Base-by-base conservation (phyloP, 2,113 vertebrate species). In the Tautogolabrus adspersus region DNA sequence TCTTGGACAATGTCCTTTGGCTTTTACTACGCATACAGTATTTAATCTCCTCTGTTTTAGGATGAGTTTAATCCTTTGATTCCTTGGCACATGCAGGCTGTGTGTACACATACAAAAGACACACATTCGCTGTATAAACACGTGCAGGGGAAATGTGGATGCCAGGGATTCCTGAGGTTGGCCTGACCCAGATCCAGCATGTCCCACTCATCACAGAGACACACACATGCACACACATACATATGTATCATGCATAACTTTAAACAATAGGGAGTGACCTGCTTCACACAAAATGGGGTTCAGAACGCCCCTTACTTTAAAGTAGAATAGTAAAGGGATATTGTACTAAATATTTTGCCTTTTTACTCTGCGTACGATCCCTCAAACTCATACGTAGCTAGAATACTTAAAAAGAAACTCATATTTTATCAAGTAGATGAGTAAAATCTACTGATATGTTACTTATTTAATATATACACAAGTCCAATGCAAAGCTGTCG, bases 101-200 rank as follows among this genome's bases (percentile, higher is more conserved):
- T 18, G 47, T 23, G 79, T 34, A 75, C 51, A 61, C 66, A 71
- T 8, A 37, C 19, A 64, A 23, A 49, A 75, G 61, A 81, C 57
- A 30, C 74, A 37, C 74, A 82, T 77, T 64, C 40, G 75, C 34
- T 75, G 47, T 56, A 64, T 74, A 66, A 72, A 84, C 81, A 82
- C 15, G 42, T 85, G 61, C 44, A 73, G 56, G 70, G 10, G 68
- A 72, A 82, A 72, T 57, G 77, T 69, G 66, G 83, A 92, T 93
- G 83, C 91, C 92, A 67, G 61, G 66, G 75, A 93, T 93, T 92
- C 93, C 92, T 88, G 86, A 88, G 91, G 83, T 85, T 47, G 58
- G 76, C 7, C 82, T 90, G 91, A 94, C 91, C 93, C 90, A 93
- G 79, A 91, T 93, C 81, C 71, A 79, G 66, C 80, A 72, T 75